Conservation (phyloP, 2,113 vertebrate genomes). For the Peromyscus leucopus region DNA sequence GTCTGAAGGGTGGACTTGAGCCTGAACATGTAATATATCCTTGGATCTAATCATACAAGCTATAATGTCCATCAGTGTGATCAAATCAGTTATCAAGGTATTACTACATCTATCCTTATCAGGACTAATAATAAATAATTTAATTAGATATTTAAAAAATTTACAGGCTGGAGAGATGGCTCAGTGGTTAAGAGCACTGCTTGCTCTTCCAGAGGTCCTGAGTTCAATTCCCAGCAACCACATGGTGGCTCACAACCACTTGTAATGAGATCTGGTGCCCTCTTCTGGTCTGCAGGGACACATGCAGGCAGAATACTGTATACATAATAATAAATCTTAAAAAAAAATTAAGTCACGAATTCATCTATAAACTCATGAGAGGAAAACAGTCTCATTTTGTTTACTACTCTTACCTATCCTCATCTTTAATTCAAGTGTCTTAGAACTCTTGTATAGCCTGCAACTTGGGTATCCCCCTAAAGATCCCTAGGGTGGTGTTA, state of each 20-base stretch:
- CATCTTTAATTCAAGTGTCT: constrained; percentile 41
- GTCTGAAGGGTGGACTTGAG: constrained; percentile 57
- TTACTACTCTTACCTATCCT: not conserved
- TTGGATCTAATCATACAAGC: constrained; percentile 67
- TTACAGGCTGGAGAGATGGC: no score
- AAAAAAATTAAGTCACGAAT: not conserved
- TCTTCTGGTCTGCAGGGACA: no score
- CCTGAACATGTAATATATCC: constrained; percentile 44
- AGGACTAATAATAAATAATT: constrained; percentile 36
- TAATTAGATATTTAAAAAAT: constrained; percentile 34
- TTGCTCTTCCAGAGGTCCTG: no score
- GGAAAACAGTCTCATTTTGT: constrained; percentile 8
- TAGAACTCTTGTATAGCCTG: not conserved
- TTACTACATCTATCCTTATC: constrained; percentile 36
- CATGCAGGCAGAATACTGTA: no score
- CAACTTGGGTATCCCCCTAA: not conserved
- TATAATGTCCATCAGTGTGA: constrained; percentile 14
- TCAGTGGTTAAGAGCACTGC: no score
- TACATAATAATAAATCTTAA: no score
- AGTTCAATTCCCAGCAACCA: no score
- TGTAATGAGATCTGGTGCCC: no score
- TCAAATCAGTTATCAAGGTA: constrained; percentile 36
- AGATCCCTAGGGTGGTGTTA: not conserved
- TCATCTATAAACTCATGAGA: constrained; percentile 24
- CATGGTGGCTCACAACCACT: no score